Evolutionary conservation across 2,888 invertebrate species (phyloP), one percentile per base, ranked within the genome.

Genomic region (Drosophila yooni): DNA sequence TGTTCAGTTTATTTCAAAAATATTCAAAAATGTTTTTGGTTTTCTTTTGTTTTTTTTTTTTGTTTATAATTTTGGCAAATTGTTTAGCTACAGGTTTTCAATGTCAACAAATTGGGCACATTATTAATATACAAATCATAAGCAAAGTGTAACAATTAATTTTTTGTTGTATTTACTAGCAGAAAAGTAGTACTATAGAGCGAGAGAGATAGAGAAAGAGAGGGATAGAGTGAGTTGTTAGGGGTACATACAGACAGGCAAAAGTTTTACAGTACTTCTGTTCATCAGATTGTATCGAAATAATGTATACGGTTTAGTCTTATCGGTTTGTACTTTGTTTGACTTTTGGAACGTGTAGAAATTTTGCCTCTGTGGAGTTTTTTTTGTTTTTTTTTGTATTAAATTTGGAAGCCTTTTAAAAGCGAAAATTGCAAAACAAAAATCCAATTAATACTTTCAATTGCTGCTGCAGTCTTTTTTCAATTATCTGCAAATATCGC

Each of bases 61-160:
- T 56, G 36, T 59, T 58, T 34, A 54, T 58, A 54, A 48, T 53
- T 68, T 72, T 70, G 54, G 88, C 89, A 90, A 92, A 93, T 93
- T 93, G 93, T 93, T 91, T 90, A 93, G 93, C 93, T 93, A 93
- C 92, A 92, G 92, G 93, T 91, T 82, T 86, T 86, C 90, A 89
- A 87, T 85, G 73, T 83, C 88, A 84, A 68, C 82, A 84, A 84
- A 85, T 85, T 76, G 89, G 83, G 89, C 89, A 89, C 84, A 82
- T 83, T 79, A 50, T 15, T 71, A 74, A 83, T 71, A 67, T 63
- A 60, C 36, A 75, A 77, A 71, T 61, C 48, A 69, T 72, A 66
- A 64, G 54, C 40, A 62, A 69, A 68, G 76, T 71, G 57, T 74
- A 71, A 85, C 85, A 85, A 89, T 89, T 90, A 90, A 70, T 88